phyloP scores from a whole-genome alignment of 2,797 vertebrate genomes.

The Hydrolagus colliei region DNA sequence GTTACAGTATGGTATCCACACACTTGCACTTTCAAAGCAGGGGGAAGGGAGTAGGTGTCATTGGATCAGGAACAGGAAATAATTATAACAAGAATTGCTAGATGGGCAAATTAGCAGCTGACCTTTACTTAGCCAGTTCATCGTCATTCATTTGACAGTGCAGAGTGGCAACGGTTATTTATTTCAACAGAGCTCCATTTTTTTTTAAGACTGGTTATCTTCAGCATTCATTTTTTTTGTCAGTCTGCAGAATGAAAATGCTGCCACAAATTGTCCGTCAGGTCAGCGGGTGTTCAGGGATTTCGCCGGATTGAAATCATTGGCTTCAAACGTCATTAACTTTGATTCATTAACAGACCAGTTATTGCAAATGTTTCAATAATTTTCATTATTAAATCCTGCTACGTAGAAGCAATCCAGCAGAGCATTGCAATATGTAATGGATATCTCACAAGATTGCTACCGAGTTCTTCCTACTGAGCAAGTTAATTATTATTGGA shows the following conservation, averaged over 20 bases:
- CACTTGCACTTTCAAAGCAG: too few relatives aligned
- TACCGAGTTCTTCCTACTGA: constrained; percentile 4
- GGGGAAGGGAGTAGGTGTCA: too few relatives aligned
- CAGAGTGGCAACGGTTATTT: neutral
- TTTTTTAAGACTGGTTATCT: neutral
- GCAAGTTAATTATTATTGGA: constrained; percentile 19
- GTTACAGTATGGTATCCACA: too few relatives aligned
- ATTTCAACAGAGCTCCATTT: neutral
- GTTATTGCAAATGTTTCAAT: neutral
- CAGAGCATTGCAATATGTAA: neutral
- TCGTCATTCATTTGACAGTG: too few relatives aligned
- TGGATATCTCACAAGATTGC: neutral
- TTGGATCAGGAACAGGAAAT: too few relatives aligned
- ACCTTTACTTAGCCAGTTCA: neutral
- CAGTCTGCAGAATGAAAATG: neutral
- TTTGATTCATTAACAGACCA: neutral
- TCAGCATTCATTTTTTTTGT: neutral
- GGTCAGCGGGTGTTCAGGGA: neutral
- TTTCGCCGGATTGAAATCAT: neutral
- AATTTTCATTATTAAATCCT: constrained; percentile 1
- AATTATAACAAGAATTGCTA: neutral
- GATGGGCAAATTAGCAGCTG: neutral
- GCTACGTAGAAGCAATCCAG: neutral
- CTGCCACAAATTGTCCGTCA: neutral
- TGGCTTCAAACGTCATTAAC: neutral